Percentiles rank a stretch among this genome's conserved stretches.
These are phyloP conservation scores for Keiferia lycopersicella DNA, from an alignment of 2,888 invertebrate species.

Conservation along the genomic window DNA sequence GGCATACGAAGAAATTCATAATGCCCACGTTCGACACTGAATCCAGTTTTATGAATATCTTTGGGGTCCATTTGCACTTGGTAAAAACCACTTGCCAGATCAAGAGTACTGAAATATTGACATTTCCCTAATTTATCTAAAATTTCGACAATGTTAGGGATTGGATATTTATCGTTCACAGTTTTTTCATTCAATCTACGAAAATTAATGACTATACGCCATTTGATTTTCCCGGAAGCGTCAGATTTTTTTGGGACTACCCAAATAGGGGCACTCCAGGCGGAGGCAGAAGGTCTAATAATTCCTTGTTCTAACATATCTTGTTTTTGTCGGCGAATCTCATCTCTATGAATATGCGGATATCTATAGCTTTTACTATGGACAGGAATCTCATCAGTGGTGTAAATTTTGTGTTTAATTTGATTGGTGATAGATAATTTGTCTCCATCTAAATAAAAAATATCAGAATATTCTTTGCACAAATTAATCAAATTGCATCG, in stretches of 20 bases:
- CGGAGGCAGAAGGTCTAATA: constrained; percentile 41
- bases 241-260: constrained; percentile 47
- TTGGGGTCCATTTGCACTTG: constrained; percentile 26
- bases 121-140: constrained; percentile 20
- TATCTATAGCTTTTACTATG: constrained; percentile 34
- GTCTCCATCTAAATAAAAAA: constrained; percentile 33
- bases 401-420: constrained; percentile 31
- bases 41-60: constrained; percentile 27
- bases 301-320: constrained; percentile 40
- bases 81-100: constrained; percentile 20
- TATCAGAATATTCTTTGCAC: constrained; percentile 29
- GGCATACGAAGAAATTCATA: constrained; percentile 18
- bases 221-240: constrained; percentile 42
- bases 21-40: constrained; percentile 19
- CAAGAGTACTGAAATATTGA: constrained; percentile 19
- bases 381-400: constrained; percentile 33
- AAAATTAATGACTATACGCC: constrained; percentile 45
- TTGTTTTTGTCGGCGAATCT: constrained; percentile 34
- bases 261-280: constrained; percentile 48
- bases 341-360: constrained; percentile 33
- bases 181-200: constrained; percentile 32
- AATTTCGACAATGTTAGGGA: constrained; percentile 25
- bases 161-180: constrained; percentile 42
- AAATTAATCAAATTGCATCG: constrained; percentile 27
- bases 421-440: constrained; percentile 29